Conservation (phyloP, 2,888 invertebrate genomes). For the Tigriopus californicus region DNA sequence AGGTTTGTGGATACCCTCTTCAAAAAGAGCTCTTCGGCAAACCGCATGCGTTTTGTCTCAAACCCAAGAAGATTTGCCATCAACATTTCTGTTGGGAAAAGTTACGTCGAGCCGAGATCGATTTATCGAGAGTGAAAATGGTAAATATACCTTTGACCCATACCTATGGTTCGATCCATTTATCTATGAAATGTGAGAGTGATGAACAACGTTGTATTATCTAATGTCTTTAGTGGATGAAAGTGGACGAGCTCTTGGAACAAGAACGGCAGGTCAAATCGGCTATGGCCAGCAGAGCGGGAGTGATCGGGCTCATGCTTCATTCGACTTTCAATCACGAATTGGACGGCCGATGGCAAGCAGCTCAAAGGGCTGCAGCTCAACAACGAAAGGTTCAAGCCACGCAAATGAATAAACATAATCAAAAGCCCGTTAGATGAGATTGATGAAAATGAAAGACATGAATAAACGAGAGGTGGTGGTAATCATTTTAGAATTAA, state of each 20-base stretch:
- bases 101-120: constrained; percentile 75
- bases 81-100: constrained; percentile 93
- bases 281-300: constrained; percentile 56
- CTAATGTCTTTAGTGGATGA: constrained; percentile 75
- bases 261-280: constrained; percentile 66
- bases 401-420: too few species aligned
- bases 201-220: too few species aligned
- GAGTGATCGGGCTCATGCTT: constrained; percentile 80
- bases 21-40: constrained; percentile 62
- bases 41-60: constrained; percentile 62
- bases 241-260: constrained; percentile 79
- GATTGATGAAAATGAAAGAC: too few species aligned
- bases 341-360: constrained; percentile 40
- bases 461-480: too few species aligned
- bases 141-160: too few species aligned
- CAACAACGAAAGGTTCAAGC: too few species aligned
- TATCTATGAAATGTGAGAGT: too few species aligned
- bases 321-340: constrained; percentile 92
- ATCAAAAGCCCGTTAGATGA: too few species aligned
- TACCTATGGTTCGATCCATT: too few species aligned
- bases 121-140: constrained; percentile 51
- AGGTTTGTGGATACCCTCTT: constrained; percentile 81
- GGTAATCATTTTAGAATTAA: too few species aligned
- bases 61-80: constrained; percentile 72
- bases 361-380: too few species aligned